These are phyloP conservation scores for Ectobius pallidus DNA, from an alignment of 2,888 invertebrate species.

Conservation along the genomic window DNA sequence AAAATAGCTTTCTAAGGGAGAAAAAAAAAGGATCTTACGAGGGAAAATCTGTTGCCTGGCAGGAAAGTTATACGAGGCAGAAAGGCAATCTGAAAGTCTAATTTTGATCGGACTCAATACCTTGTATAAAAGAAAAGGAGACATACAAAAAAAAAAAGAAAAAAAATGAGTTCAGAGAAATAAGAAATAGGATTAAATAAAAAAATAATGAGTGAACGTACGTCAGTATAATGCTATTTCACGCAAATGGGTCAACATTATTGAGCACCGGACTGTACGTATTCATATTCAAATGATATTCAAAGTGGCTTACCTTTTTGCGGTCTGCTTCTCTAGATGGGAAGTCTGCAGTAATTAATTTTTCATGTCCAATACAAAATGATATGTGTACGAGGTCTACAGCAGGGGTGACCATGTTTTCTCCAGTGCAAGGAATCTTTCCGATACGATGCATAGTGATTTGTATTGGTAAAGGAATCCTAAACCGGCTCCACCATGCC, in stretches of 20 bases:
- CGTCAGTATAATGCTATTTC: background rate
- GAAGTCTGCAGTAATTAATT: constrained; percentile 26
- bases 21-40: background rate
- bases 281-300: constrained; percentile 43
- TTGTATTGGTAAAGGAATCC: too few species aligned
- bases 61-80: background rate
- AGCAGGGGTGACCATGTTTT: too few species aligned
- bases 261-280: background rate
- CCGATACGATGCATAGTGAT: too few species aligned
- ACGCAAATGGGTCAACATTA: background rate
- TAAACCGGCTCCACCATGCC: too few species aligned
- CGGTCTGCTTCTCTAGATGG: background rate
- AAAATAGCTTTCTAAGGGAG: background rate
- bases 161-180: background rate
- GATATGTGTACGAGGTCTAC: constrained; percentile 3
- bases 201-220: background rate
- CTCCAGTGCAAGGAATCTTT: too few species aligned
- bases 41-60: background rate
- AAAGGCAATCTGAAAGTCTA: constrained; percentile 3
- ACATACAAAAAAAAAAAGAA: background rate
- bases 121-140: background rate
- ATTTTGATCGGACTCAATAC: background rate
- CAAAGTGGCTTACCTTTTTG: background rate
- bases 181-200: background rate
- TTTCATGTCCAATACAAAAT: background rate